These are phyloP conservation scores for Elegia similella DNA, from an alignment of 2,888 invertebrate species.

Conservation along the genomic window DNA sequence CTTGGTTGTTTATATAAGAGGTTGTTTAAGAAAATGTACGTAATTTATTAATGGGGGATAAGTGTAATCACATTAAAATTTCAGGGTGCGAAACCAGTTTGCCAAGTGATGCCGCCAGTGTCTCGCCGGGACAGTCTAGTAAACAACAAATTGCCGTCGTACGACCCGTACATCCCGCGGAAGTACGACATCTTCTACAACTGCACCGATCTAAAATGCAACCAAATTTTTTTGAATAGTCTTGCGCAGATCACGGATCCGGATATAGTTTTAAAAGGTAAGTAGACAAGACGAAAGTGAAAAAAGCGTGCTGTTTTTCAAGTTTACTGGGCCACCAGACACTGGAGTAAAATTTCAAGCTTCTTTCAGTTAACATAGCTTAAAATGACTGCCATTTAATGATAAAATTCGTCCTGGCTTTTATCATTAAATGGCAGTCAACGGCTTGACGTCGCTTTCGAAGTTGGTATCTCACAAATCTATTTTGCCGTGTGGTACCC, in stretches of 20 bases:
- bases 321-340: too few species aligned
- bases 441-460: too few species aligned
- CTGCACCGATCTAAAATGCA: conserved; percentile 51
- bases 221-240: conserved; percentile 42
- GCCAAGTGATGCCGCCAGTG: conserved; percentile 38
- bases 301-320: not conserved
- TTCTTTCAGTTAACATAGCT: too few species aligned
- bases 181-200: conserved; percentile 47
- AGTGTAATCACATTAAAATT: conserved; percentile 39
- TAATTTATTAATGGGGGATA: not conserved
- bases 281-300: conserved; percentile 33
- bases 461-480: too few species aligned
- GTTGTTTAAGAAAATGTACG: too few species aligned
- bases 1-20: conserved; percentile 13
- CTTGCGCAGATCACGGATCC: conserved; percentile 52
- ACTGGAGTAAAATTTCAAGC: too few species aligned
- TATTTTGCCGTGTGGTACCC: too few species aligned
- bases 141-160: conserved; percentile 43
- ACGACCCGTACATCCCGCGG: conserved; percentile 67
- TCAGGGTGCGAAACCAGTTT: conserved; percentile 51
- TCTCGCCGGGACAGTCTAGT: conserved; percentile 35
- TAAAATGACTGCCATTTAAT: too few species aligned
- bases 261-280: conserved; percentile 43
- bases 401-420: too few species aligned
- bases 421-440: too few species aligned